Conservation (phyloP, 64 coral and sea anemone species). For the Dendronephthya gigantea region DNA sequence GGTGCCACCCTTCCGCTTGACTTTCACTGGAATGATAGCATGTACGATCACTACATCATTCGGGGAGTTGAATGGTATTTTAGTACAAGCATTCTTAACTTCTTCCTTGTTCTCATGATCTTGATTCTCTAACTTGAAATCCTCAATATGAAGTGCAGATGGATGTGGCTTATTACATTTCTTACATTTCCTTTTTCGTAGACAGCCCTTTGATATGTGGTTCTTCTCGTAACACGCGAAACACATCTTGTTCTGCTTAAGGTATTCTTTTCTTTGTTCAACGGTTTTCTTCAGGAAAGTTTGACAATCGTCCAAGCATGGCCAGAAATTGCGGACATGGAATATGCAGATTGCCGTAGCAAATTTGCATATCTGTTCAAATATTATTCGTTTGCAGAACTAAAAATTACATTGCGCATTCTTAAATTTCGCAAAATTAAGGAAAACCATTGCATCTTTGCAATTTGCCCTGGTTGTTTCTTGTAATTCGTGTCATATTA, state of each 20-base stretch:
- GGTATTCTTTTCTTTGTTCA: constrained; percentile 52
- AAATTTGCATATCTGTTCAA: no score
- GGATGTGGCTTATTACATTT: constrained; percentile 51
- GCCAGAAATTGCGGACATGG: constrained; percentile 23
- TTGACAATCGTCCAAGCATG: constrained; percentile 46
- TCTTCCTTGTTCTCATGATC: constrained; percentile 17
- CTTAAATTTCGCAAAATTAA: no score
- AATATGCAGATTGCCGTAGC: no score
- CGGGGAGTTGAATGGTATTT: not conserved
- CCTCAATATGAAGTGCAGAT: constrained; percentile 52
- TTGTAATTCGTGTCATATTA: no score
- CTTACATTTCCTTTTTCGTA: constrained; percentile 36
- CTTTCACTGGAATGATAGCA: constrained; percentile 45
- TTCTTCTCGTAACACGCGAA: constrained; percentile 52
- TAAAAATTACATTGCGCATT: no score
- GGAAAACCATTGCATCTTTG: no score
- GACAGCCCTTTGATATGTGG: constrained; percentile 40
- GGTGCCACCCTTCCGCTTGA: constrained; percentile 24
- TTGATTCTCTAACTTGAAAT: constrained; percentile 26
- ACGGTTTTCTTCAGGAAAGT: constrained; percentile 38
- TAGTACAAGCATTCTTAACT: constrained; percentile 31
- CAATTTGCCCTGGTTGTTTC: no score
- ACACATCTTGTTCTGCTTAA: constrained; percentile 35
- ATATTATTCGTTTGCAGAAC: no score
- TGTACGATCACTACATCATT: constrained; percentile 24